A percentile compares a stretch with the other conserved stretches of the same genome.
Evolutionary conservation across 2,888 invertebrate species (phyloP).

Genomic region (Rosalia funebris): DNA sequence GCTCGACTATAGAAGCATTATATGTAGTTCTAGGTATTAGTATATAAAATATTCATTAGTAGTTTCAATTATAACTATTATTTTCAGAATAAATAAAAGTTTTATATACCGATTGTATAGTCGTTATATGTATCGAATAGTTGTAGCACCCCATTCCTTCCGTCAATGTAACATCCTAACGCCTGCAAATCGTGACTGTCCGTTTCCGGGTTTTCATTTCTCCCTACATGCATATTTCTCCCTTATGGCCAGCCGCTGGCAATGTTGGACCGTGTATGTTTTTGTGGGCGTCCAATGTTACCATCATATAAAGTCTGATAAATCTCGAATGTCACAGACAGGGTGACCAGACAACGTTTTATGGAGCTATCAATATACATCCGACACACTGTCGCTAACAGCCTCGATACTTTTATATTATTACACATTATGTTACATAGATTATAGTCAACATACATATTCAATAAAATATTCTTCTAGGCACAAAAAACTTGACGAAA

Average conservation of each 20-base stretch:
- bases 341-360: constrained; percentile 60
- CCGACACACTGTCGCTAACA: constrained; percentile 62
- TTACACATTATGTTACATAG: constrained; percentile 14
- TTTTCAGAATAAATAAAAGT: too few relatives aligned
- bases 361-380: constrained; percentile 63
- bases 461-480: too few relatives aligned
- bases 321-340: constrained; percentile 62
- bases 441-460: constrained; percentile 17
- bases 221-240: constrained; percentile 17
- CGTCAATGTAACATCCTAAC: neutral
- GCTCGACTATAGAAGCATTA: too few relatives aligned
- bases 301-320: constrained; percentile 60
- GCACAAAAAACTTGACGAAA: too few relatives aligned
- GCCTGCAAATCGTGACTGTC: neutral
- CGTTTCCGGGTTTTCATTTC: neutral
- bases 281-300: constrained; percentile 55
- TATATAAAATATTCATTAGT: too few relatives aligned
- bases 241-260: constrained; percentile 9
- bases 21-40: too few relatives aligned
- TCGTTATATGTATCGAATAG: too few relatives aligned
- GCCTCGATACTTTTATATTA: constrained; percentile 32
- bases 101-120: too few relatives aligned
- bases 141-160: neutral
- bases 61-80: too few relatives aligned
- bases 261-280: constrained; percentile 44